Base-by-base conservation (phyloP, 1,140 invertebrate species). In the Olivierus martensii region DNA sequence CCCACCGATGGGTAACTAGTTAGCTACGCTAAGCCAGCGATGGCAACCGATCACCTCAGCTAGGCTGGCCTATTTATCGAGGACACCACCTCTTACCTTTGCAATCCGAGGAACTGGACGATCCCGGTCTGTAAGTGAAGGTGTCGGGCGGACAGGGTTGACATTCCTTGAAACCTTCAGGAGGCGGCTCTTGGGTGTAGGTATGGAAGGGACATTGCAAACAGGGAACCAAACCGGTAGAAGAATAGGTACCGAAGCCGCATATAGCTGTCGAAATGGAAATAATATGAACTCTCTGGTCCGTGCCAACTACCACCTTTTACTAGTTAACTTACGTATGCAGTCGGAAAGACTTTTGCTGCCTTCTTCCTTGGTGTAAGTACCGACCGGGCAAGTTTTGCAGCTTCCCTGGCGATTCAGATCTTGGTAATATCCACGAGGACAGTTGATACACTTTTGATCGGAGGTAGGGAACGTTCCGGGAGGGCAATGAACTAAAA, bases 201-300 rank as follows among this genome's bases (percentile, higher is more conserved):
- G 87, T 92, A 65, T 95, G 92, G 56, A 86, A 76, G 2, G 91
- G 89, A 73, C 92, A 97, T 68, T 95, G 88, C 44, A 95, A 72
- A 64, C 92, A 96, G 11, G 92, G 92, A 22, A 96, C 88, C 41
- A 94, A 70, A 43, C 92, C 92, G 36, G 87, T 92, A 19, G 87
- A 87, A 1, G 89, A 94, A 67, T 91, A 96, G 21, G 92, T 96
- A 55, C 92, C 92, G 66, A 85, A 93, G 6, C 92, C 92, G 65
- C 92, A 97, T 22, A 95, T 90, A 4, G 92, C 55, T 57, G 15
- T 10, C 2, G 28, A 28, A n/a, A n/a, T n/a, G n/a, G n/a, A n/a
- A n/a, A n/a, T n/a, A n/a, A n/a, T n/a, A n/a, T n/a, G n/a, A n/a
- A n/a, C n/a, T n/a, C n/a, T n/a, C n/a, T n/a, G n/a, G n/a, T n/a